phyloP scores from a whole-genome alignment of 2,888 invertebrate species.

The Tetheella fluctuosa region DNA sequence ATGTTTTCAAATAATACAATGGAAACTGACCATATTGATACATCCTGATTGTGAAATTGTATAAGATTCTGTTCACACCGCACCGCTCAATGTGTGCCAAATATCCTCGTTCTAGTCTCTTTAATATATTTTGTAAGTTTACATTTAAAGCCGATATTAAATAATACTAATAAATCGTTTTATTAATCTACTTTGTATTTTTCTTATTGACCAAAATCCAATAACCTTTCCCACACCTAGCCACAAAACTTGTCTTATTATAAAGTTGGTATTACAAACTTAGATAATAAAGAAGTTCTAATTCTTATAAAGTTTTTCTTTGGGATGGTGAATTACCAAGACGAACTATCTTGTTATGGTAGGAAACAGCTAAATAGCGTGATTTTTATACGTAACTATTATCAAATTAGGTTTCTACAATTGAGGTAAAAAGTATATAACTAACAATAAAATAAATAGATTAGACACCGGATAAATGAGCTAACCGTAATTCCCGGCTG shows the following conservation, averaged over 20 bases:
- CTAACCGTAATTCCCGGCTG: constrained; percentile 41
- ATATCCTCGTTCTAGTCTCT: constrained; percentile 50
- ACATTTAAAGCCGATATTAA: constrained; percentile 65
- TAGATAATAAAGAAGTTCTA: neutral
- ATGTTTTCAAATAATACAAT: neutral
- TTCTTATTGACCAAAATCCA: constrained; percentile 25
- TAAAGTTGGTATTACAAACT: neutral
- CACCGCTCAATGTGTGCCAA: constrained; percentile 65
- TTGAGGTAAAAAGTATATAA: constrained; percentile 30
- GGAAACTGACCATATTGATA: too few relatives aligned
- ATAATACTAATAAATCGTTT: constrained; percentile 71
- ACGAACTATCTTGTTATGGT: neutral
- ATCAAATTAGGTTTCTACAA: constrained; percentile 19
- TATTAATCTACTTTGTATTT: constrained; percentile 41
- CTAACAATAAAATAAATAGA: constrained; percentile 42
- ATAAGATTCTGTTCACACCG: neutral
- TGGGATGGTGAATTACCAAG: neutral
- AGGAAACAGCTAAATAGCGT: neutral
- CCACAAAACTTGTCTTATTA: neutral
- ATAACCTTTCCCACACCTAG: constrained; percentile 1
- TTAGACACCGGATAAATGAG: constrained; percentile 48
- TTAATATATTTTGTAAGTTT: constrained; percentile 74
- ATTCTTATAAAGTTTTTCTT: neutral
- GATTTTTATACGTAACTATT: neutral
- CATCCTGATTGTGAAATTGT: too few relatives aligned